phyloP scores from a whole-genome alignment of 2,797 vertebrate species.

The Diglossa cyanea region DNA sequence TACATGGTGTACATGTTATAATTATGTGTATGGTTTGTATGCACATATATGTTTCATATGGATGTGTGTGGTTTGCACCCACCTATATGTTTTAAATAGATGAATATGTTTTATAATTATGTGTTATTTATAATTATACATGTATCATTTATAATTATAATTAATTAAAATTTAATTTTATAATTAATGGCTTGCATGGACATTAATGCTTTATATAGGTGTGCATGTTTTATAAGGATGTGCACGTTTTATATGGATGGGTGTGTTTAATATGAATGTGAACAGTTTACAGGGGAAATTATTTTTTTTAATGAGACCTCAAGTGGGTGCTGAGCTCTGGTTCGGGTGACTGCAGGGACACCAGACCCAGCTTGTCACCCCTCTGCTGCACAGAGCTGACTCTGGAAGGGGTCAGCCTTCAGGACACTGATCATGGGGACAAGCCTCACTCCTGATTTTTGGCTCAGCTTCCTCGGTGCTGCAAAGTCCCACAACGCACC shows the following conservation, averaged over 20 bases:
- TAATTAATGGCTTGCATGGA: too few species aligned
- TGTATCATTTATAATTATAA: too few species aligned
- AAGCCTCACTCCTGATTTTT: not conserved
- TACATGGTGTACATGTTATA: not conserved
- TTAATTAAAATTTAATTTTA: too few species aligned
- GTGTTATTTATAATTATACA: too few species aligned
- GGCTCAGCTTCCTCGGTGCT: not conserved
- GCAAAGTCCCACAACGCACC: accelerated
- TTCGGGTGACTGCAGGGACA: not conserved
- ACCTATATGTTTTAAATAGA: accelerated
- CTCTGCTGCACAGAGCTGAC: not conserved
- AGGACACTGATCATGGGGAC: not conserved
- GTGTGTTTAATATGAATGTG: not conserved
- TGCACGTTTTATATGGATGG: not conserved
- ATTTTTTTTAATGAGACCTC: not conserved
- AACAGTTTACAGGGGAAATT: too few species aligned
- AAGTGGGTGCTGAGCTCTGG: not conserved
- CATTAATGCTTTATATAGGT: not conserved
- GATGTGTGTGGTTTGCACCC: not conserved
- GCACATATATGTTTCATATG: accelerated
- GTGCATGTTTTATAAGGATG: not conserved
- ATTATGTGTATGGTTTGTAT: accelerated
- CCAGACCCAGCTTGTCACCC: not conserved
- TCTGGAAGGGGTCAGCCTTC: not conserved
- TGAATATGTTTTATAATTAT: not conserved